phyloP scores from a whole-genome alignment of 2,113 vertebrate species.

The Phalacrocorax brasilianus region DNA sequence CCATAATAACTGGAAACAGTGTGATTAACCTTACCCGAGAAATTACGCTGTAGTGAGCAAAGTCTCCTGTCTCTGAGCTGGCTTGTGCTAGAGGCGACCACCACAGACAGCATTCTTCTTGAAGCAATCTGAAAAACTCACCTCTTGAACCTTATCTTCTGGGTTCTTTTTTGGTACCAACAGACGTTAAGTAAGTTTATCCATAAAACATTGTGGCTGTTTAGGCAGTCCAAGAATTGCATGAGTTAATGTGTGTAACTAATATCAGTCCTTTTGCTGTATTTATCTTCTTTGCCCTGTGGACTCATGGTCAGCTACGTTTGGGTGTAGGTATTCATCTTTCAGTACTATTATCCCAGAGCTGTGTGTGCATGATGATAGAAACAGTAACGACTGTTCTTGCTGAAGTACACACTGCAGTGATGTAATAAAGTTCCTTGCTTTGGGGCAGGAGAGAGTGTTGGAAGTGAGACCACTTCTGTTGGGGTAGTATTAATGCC shows the following conservation, averaged over 20 bases:
- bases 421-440: not conserved
- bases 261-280: not conserved
- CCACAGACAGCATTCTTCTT: not conserved
- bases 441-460: not conserved
- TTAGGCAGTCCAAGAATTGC: not conserved
- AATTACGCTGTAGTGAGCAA: not conserved
- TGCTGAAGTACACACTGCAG: no score
- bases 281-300: not conserved
- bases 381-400: not conserved
- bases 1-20: conserved; percentile 18
- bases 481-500: not conserved
- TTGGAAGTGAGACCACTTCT: not conserved
- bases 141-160: not conserved
- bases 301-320: not conserved
- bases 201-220: not conserved
- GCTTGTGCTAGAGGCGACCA: not conserved
- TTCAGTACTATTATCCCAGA: not conserved
- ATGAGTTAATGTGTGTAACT: not conserved
- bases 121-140: not conserved
- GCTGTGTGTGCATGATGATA: fast-evolving
- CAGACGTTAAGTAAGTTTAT: not conserved
- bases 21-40: conserved; percentile 25
- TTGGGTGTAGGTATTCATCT: fast-evolving
- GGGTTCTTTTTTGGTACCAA: not conserved
- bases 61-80: not conserved